These are phyloP conservation scores for Andrena camellia DNA, from an alignment of 2,888 invertebrate species.

Conservation along the genomic window DNA sequence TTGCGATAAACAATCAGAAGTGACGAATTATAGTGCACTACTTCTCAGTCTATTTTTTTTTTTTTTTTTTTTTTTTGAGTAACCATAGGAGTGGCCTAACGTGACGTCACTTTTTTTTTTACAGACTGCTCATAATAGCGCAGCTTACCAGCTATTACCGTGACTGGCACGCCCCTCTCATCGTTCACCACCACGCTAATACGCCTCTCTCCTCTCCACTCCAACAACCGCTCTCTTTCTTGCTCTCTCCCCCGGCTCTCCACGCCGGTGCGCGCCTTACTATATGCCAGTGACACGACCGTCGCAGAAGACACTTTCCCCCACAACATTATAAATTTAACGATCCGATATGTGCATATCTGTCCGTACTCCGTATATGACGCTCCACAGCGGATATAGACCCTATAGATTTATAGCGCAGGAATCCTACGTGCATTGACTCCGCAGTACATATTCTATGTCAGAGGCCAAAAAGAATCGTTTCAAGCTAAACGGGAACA, in stretches of 20 bases:
- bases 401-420: no score
- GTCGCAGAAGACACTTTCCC: conserved; percentile 15
- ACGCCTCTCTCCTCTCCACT: conserved; percentile 44
- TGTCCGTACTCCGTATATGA: neutral
- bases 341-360: conserved; percentile 34
- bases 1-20: conserved; percentile 75
- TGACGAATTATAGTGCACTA: conserved; percentile 59
- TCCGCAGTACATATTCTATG: no score
- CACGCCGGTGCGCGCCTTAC: conserved; percentile 27
- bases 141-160: conserved; percentile 75
- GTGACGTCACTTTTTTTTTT: conserved; percentile 73
- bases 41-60: conserved; percentile 8
- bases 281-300: conserved; percentile 44
- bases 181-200: conserved; percentile 75
- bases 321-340: conserved; percentile 16
- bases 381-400: no score
- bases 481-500: no score
- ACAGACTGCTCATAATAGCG: conserved; percentile 76
- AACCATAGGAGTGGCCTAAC: conserved; percentile 75
- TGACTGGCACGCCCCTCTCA: conserved; percentile 77
- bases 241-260: conserved; percentile 12
- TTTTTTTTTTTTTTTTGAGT: conserved; percentile 56
- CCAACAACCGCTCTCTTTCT: conserved; percentile 15
- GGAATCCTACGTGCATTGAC: no score
- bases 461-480: no score